Conservation (phyloP, 2,113 vertebrate species). For the Cyprinus carpio region DNA sequence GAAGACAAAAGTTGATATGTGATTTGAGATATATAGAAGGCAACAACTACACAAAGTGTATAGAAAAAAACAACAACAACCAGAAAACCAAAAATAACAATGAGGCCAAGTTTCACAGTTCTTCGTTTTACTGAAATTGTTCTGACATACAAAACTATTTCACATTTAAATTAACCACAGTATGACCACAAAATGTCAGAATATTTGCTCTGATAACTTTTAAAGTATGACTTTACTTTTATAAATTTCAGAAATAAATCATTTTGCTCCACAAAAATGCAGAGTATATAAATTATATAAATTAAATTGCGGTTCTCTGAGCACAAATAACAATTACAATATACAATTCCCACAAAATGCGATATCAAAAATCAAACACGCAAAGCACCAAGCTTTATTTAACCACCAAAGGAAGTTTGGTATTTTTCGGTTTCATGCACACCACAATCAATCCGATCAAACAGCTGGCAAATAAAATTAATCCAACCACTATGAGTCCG, state of each 20-base stretch:
- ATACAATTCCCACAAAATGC: background rate
- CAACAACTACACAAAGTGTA: background rate
- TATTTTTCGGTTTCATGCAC: slow-evolving; percentile 53
- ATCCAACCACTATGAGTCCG: slow-evolving; percentile 72
- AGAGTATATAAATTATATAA: slow-evolving; percentile 12
- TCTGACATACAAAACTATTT: slow-evolving; percentile 26
- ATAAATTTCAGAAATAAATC: background rate
- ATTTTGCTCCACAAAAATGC: slow-evolving; percentile 49
- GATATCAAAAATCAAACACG: slow-evolving; percentile 9
- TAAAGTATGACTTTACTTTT: slow-evolving; percentile 10
- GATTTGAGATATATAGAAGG: background rate
- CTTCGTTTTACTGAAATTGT: slow-evolving; percentile 25
- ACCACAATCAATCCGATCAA: slow-evolving; percentile 71
- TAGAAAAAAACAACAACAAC: background rate
- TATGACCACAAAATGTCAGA: background rate
- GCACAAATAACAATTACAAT: slow-evolving; percentile 23
- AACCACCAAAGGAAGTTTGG: background rate
- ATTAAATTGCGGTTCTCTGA: background rate
- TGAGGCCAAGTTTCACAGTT: slow-evolving; percentile 20
- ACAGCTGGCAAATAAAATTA: slow-evolving; percentile 72
- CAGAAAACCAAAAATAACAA: background rate
- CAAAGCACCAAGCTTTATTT: slow-evolving; percentile 18
- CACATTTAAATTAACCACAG: slow-evolving; percentile 15
- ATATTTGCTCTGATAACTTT: slow-evolving; percentile 11
- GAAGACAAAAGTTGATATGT: background rate